Evolutionary conservation across 2,888 invertebrate genomes (phyloP), one percentile per base, ranked within the genome.

Genomic region (Cheilosia soror): DNA sequence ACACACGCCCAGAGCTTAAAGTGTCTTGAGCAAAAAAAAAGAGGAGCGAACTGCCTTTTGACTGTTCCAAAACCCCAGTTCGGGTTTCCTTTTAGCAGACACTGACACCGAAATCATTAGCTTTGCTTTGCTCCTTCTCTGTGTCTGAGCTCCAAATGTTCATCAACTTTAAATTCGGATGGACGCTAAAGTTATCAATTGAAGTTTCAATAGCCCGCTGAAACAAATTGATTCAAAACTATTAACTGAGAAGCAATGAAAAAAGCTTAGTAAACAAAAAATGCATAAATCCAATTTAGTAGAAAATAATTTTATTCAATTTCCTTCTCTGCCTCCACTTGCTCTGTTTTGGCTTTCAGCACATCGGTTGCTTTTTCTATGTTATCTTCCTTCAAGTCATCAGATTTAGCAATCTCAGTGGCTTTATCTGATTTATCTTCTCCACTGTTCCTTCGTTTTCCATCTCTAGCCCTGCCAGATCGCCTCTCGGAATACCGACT

Each of bases 401-500:
- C 62, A 13, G 29, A 13, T n/a, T 33, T 7, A 31, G 20, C 6
- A 33, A 20, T 51, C 11, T 76, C 63, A 0, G 20, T 0, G n/a
- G 15, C 53, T 37, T 75, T 75, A 15, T 33, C 55, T 6, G 33
- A 5, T n/a, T 58, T 84, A 0, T 79, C 73, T 0, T 80, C 84
- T 11, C 62, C 63, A 31, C 63, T 60, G 27, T 55, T 13, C 27
- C 60, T 58, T 0, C 75, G 75, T 27, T 71, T 80, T 0, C 71
- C 84, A 51, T 88, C 88, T 53, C 87, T 88, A 5, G 83, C 87
- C 27, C 89, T 87, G 63, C 88, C 88, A 5, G 88, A 87, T 7
- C 90, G 88, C 5, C 89, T 88, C 73, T 90, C 90, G 1, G 90
- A 90, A 85, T 90, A 90, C 11, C 90, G 89, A 62, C 88, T 89